Conservation (phyloP, 2,797 vertebrate species). For the Adrianichthys oophorus region DNA sequence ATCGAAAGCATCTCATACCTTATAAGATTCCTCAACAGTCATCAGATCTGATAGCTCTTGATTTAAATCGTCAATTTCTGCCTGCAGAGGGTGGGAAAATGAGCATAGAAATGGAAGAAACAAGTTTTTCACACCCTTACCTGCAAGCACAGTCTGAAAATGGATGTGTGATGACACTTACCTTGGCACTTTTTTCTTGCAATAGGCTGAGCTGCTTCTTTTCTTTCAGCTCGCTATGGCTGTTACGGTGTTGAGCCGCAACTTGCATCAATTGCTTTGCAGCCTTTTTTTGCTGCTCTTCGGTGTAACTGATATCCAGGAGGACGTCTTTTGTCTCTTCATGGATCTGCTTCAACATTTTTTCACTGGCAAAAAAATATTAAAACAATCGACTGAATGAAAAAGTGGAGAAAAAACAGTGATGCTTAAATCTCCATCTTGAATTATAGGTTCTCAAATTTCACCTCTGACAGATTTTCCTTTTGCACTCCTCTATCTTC, state of each 20-base stretch:
- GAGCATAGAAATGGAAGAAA: slow-evolving; percentile 5
- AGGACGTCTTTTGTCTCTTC: slow-evolving; percentile 70
- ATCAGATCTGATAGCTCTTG: slow-evolving; percentile 52
- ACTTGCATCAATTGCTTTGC: slow-evolving; percentile 70
- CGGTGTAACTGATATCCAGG: slow-evolving; percentile 70
- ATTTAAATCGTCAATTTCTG: slow-evolving; percentile 56
- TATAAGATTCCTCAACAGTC: slow-evolving; percentile 47
- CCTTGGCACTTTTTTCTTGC: slow-evolving; percentile 79
- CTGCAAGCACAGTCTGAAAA: slow-evolving; percentile 17
- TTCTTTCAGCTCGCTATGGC: slow-evolving; percentile 67
- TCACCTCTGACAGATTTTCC: slow-evolving; percentile 68
- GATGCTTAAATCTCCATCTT: too few relatives aligned
- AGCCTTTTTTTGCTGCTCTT: slow-evolving; percentile 70
- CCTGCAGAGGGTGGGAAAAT: slow-evolving; percentile 49
- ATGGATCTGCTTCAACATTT: slow-evolving; percentile 65
- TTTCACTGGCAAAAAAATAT: slow-evolving; percentile 55
- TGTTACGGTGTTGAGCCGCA: slow-evolving; percentile 58
- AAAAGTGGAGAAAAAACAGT: too few relatives aligned
- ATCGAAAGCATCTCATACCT: slow-evolving; percentile 49
- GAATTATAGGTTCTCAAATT: slow-evolving; percentile 1
- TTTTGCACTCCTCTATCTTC: slow-evolving; percentile 63
- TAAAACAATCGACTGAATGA: slow-evolving; percentile 4
- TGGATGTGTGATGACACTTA: slow-evolving; percentile 62
- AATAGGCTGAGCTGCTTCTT: slow-evolving; percentile 63
- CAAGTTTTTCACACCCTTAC: slow-evolving; percentile 1